Evolutionary conservation across 2,797 vertebrate species (phyloP).

Genomic region (Spondyliosoma cantharus): DNA sequence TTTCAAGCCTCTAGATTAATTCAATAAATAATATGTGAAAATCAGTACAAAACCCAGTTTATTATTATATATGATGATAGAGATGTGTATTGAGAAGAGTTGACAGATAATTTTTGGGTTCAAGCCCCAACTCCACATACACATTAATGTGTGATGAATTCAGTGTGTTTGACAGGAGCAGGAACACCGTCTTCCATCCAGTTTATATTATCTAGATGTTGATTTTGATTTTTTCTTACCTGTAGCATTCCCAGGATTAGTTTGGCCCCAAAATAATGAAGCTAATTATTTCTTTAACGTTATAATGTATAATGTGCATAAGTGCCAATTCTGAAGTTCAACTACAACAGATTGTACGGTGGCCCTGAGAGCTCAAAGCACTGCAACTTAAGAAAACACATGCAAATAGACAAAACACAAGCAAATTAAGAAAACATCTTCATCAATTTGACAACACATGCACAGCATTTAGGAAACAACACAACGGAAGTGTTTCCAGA

Average conservation of each 20-base stretch:
- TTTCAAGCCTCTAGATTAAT: not conserved
- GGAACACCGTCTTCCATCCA: not conserved
- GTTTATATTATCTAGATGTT: not conserved
- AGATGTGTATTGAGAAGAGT: not conserved
- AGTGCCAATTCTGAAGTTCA: too few relatives aligned
- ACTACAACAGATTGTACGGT: not conserved
- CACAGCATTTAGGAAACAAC: too few relatives aligned
- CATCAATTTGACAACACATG: too few relatives aligned
- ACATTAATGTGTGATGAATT: not conserved
- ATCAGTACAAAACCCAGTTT: too few relatives aligned
- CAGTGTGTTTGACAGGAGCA: not conserved
- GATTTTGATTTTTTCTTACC: not conserved
- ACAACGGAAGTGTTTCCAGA: too few relatives aligned
- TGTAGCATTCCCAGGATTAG: not conserved
- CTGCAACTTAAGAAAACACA: too few relatives aligned
- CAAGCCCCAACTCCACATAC: not conserved
- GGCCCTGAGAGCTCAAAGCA: too few relatives aligned
- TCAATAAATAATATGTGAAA: not conserved
- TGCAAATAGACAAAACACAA: too few relatives aligned
- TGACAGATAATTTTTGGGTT: not conserved
- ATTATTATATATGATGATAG: not conserved
- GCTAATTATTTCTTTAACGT: not conserved
- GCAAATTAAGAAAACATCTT: too few relatives aligned
- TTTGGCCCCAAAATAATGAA: not conserved
- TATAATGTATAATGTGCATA: not conserved